These are phyloP conservation scores for Lepidurus packardi DNA, from an alignment of 1,140 invertebrate genomes.

Conservation along the genomic window DNA sequence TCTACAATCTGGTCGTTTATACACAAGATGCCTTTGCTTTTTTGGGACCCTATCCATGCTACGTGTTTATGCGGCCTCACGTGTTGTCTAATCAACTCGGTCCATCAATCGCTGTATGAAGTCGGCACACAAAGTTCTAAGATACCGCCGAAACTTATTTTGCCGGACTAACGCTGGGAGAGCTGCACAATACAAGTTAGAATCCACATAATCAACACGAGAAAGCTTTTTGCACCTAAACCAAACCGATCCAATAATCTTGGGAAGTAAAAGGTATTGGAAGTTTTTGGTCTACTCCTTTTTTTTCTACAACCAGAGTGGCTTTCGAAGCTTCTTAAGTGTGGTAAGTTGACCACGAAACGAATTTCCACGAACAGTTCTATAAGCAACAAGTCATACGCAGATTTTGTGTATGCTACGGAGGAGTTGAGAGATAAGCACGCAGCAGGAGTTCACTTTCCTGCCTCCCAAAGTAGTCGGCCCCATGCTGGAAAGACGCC, in stretches of 20 bases:
- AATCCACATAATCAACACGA: background rate
- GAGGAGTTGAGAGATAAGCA: background rate
- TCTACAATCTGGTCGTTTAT: conserved; percentile 1
- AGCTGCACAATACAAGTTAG: background rate
- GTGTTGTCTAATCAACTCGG: conserved; percentile 11
- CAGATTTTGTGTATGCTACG: background rate
- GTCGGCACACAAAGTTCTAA: conserved; percentile 13
- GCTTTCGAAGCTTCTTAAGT: background rate
- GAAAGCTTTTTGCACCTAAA: background rate
- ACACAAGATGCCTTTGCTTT: conserved; percentile 2
- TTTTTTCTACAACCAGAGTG: background rate
- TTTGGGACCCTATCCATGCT: background rate
- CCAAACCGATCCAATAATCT: background rate
- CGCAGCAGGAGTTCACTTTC: conserved; percentile 6
- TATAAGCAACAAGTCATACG: background rate
- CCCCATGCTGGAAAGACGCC: conserved; percentile 16
- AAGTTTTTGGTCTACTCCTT: background rate
- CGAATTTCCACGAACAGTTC: background rate
- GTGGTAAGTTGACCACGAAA: background rate
- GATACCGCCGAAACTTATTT: conserved; percentile 18
- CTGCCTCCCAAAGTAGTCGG: conserved; percentile 14
- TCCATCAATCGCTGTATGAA: background rate
- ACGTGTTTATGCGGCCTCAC: conserved; percentile 18
- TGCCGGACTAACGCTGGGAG: background rate
- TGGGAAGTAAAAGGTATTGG: background rate